Evolutionary conservation across 92 coral and sea anemone genomes (phyloP), one percentile per base, ranked within the genome.

Genomic region (Actinostola sp.): DNA sequence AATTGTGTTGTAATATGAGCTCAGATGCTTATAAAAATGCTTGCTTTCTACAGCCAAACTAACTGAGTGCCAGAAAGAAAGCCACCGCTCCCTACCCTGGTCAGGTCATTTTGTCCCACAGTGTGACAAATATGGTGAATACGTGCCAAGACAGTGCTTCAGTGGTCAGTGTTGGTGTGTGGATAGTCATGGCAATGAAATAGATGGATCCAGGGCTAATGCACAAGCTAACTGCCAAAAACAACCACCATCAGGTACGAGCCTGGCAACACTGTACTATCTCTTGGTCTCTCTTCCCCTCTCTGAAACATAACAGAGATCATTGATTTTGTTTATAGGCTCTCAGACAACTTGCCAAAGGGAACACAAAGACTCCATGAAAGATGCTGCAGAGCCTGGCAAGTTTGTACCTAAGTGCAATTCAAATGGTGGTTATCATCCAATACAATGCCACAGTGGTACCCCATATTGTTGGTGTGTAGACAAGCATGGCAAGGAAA

Each of bases 391-490:
- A 15, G 67, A 74, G 24, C 77, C 86, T 50, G 89, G 86, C 13
- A 63, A 70, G 9, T 81, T 67, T 67, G 62, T 84, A 16, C 89
- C 93, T 16, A 72, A 71, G 20, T 93, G 98, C 68, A 85, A 77
- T 57, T 39, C 49, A 19, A 69, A 73, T 41, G 98, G 98, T 0
- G 83, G 88, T 1, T 93, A 81, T 83, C 63, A 67, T 17, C 87
- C 84, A 3, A 79, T 88, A 17, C 97, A 93, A 46, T 93, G 98
- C 54, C 92, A 85, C 42, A 63, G 64, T 44, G 88, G 88, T 4
- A 87, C 91, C 16, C 80, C 90, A 58, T 83, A 91, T 64, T 93
- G 98, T 49, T 93, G 97, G 97, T 93, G 98, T 77, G 86, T 88
- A 12, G 93, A 91, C 63, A 93, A 89, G 68, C 84, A 84, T 58